Evolutionary conservation across 2,113 vertebrate genomes (phyloP).

Genomic region (Thalassarche chlororhynchos): DNA sequence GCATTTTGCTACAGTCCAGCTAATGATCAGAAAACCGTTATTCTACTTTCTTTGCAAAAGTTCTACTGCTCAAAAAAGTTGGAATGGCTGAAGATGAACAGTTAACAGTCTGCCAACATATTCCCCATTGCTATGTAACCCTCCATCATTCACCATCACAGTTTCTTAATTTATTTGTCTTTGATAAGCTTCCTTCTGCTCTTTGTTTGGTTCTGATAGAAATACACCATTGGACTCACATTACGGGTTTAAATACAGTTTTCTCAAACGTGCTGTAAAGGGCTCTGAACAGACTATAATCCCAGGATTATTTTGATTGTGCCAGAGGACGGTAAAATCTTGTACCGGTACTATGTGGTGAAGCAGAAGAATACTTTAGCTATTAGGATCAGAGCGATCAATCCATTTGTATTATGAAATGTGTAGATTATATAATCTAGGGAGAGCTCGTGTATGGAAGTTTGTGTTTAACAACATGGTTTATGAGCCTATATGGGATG

Average conservation of each 20-base stretch:
- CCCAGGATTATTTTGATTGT: background rate
- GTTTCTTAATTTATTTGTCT: background rate
- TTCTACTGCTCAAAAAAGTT: background rate
- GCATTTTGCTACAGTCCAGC: constrained; percentile 26
- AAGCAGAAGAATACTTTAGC: background rate
- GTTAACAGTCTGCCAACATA: background rate
- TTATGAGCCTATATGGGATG: background rate
- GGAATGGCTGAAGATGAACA: background rate
- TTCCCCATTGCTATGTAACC: background rate
- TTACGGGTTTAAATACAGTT: background rate
- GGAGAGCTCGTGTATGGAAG: background rate
- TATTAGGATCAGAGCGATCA: background rate
- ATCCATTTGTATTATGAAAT: background rate
- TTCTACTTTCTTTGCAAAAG: background rate
- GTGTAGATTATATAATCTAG: background rate
- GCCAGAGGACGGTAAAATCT: background rate
- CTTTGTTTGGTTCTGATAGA: background rate
- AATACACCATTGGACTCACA: background rate
- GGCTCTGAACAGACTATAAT: background rate
- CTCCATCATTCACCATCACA: background rate
- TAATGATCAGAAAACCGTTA: constrained; percentile 26
- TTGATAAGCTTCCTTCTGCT: background rate
- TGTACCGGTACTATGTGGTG: background rate
- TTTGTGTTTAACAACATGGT: background rate
- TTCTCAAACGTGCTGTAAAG: background rate